Percentiles rank a stretch among this genome's conserved stretches.
Conservation (phyloP, 2,797 vertebrate genomes). For the Hydrolagus colliei region DNA sequence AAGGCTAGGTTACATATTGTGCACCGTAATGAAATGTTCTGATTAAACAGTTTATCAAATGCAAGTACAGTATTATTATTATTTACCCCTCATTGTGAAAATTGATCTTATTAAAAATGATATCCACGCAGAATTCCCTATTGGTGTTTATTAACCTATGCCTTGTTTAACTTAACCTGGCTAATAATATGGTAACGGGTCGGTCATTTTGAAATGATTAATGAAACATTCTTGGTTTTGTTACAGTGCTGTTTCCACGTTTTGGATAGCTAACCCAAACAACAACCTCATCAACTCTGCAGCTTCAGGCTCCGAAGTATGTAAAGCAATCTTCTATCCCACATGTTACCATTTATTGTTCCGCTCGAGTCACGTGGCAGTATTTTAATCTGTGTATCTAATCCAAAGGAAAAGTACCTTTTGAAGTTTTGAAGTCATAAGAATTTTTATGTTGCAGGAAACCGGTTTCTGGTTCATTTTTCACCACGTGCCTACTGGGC, state of each 20-base stretch:
- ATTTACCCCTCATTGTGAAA: not conserved
- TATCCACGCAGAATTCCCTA: not conserved
- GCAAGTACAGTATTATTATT: no score
- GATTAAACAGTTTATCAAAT: not conserved
- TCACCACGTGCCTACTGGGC: slow-evolving; percentile 87
- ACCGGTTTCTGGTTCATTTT: slow-evolving; percentile 95
- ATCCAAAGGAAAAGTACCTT: not conserved
- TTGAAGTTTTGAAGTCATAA: not conserved
- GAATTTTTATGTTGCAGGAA: slow-evolving; percentile 59
- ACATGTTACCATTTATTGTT: not conserved
- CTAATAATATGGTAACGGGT: not conserved
- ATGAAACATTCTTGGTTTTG: slow-evolving; percentile 36
- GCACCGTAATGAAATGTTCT: not conserved
- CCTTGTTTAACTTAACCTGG: not conserved
- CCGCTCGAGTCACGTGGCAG: not conserved
- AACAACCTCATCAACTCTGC: slow-evolving; percentile 82
- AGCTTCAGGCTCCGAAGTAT: slow-evolving; percentile 85
- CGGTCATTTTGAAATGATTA: not conserved
- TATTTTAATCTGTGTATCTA: no score
- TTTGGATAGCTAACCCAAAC: slow-evolving; percentile 92
- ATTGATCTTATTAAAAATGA: not conserved
- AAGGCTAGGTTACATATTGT: not conserved
- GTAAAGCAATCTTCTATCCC: slow-evolving; percentile 39
- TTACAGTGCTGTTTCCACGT: slow-evolving; percentile 80
- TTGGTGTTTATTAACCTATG: not conserved